phyloP scores from a whole-genome alignment of 2,797 vertebrate genomes.

The Pampus argenteus region DNA sequence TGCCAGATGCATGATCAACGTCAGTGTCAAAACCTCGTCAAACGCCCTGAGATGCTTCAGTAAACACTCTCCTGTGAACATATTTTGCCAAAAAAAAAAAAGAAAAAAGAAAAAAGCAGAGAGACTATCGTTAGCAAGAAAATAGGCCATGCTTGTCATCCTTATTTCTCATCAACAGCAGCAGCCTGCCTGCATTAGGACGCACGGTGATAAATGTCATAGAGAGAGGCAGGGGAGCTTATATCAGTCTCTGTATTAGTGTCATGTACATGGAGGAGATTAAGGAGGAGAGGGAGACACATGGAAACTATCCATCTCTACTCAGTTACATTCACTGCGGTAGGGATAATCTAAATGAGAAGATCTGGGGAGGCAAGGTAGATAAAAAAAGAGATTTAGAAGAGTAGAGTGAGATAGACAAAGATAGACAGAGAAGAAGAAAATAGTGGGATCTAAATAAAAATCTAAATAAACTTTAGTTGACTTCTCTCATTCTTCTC shows the following conservation, averaged over 20 bases:
- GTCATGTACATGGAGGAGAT: constrained; percentile 77
- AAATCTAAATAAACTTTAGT: constrained; percentile 42
- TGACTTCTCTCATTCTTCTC: constrained; percentile 18
- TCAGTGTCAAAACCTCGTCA: constrained; percentile 43
- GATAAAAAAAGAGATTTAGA: constrained; percentile 24
- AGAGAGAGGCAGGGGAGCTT: constrained; percentile 72
- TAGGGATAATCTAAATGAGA: constrained; percentile 72
- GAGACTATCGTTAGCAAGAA: constrained; percentile 61
- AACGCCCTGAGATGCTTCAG: constrained; percentile 34
- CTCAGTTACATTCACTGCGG: constrained; percentile 45
- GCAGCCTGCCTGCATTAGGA: constrained; percentile 73
- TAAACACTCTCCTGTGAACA: constrained; percentile 50
- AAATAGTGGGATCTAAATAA: constrained; percentile 38
- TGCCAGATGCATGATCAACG: constrained; percentile 45
- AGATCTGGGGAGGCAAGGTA: constrained; percentile 67
- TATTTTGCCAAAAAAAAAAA: constrained; percentile 13
- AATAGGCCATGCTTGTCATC: constrained; percentile 77
- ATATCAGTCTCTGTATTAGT: constrained; percentile 80
- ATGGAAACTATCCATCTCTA: constrained; percentile 59
- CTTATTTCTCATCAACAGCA: constrained; percentile 70
- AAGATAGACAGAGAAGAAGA: background rate
- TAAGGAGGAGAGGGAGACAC: constrained; percentile 38
- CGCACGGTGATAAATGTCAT: constrained; percentile 74
- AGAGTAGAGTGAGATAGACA: constrained; percentile 9
- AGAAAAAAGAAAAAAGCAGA: constrained; percentile 21